Evolutionary conservation across 2,113 vertebrate genomes (phyloP), one percentile per base, ranked within the genome.

Genomic region (Physeter macrocephalus): DNA sequence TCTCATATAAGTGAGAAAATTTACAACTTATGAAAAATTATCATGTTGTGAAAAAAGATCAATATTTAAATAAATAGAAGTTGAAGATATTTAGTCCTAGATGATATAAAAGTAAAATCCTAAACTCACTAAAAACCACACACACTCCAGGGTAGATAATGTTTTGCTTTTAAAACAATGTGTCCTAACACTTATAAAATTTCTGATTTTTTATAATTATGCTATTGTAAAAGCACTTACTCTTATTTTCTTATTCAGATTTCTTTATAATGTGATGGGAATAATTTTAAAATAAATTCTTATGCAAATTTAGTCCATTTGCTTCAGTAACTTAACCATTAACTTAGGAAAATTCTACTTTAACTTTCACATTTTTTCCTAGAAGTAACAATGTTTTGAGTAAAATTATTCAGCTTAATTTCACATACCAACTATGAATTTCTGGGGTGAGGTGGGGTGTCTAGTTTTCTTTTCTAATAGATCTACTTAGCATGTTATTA

Each of bases 281-380:
- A 71, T 52, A 31, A 49, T 57, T 95, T 72, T 59, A 77, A 75
- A 61, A 57, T 54, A 77, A 93, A 49, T 43, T 41, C 10, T 67
- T 74, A 57, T 34, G 8, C 3, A 87, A 52, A 97, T 88, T 84
- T 34, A 31, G 43, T 57, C 25, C 29, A 80, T 82, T 90, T 86
- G 31, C 14, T 72, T 72, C 23, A 84, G 7, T 29, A 85, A 75
- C 8, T 43, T 97, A 62, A 90, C 21, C 27, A 74, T 72, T 67
- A 85, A 82, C 52, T 89, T 87, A 69, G 83, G 20, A 90, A 90
- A 81, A 69, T 43, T 92, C 3, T 88, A 96, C 62, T 82, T 86
- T 54, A 92, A 62, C 59, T 69, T 54, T 54, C 62, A 31, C 29
- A 64, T 36, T 93, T 52, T 64, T 93, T 74, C 43, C 62, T 78